These are phyloP conservation scores for Malthinus flaveolus DNA, from an alignment of 2,888 invertebrate genomes.

Conservation along the genomic window DNA sequence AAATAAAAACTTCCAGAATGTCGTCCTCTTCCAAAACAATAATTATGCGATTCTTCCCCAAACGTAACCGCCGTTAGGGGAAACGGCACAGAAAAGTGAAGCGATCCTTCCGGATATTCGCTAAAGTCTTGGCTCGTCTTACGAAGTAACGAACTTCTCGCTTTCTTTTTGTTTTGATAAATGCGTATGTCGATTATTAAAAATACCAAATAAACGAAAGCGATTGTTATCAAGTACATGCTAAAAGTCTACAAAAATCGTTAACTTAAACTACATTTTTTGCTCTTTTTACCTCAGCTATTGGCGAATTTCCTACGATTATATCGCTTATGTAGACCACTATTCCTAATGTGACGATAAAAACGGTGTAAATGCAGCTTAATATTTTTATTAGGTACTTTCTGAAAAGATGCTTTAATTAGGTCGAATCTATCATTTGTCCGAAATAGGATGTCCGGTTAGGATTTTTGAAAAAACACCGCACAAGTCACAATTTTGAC, in stretches of 20 bases:
- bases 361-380: constrained; percentile 70
- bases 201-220: constrained; percentile 64
- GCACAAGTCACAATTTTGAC: too few relatives aligned
- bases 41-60: constrained; percentile 59
- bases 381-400: constrained; percentile 63
- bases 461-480: too few relatives aligned
- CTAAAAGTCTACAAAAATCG: constrained; percentile 63
- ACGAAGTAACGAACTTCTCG: constrained; percentile 41
- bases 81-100: constrained; percentile 49
- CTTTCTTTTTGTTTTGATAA: constrained; percentile 59
- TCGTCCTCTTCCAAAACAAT: constrained; percentile 68
- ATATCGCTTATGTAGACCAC: constrained; percentile 67
- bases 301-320: constrained; percentile 53
- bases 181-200: constrained; percentile 65
- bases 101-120: constrained; percentile 41
- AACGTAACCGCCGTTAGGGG: constrained; percentile 46
- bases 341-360: constrained; percentile 67
- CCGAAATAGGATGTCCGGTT: too few relatives aligned
- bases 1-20: constrained; percentile 76
- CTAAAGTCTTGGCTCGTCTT: constrained; percentile 41
- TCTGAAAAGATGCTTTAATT: too few relatives aligned
- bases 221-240: constrained; percentile 60
- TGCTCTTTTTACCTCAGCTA: constrained; percentile 60
- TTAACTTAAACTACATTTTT: neutral
- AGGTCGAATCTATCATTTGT: too few relatives aligned